Conservation (phyloP, 2,113 vertebrate species). For the Leptodactylus fuscus region DNA sequence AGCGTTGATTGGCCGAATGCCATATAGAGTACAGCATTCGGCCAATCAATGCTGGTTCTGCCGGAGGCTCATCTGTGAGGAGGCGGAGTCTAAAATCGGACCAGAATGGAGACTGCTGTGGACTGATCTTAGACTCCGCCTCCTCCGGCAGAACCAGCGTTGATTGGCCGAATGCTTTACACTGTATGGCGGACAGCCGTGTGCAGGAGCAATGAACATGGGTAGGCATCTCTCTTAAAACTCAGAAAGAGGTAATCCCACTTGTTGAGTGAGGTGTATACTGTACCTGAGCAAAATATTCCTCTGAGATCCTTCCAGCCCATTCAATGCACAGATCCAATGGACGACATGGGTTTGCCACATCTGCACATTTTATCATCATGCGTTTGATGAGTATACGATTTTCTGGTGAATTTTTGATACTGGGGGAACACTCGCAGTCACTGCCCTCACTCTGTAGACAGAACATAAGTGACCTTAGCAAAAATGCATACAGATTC, state of each 20-base stretch:
- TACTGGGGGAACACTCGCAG: constrained; percentile 77
- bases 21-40: too few relatives aligned
- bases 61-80: too few relatives aligned
- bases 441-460: constrained; percentile 81
- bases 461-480: constrained; percentile 47
- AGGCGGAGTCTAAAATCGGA: too few relatives aligned
- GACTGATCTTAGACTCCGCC: too few relatives aligned
- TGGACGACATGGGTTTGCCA: constrained; percentile 93
- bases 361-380: constrained; percentile 97
- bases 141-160: too few relatives aligned
- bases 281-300: constrained; percentile 95
- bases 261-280: too few relatives aligned
- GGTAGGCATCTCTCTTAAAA: too few relatives aligned
- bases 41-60: too few relatives aligned
- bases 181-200: too few relatives aligned
- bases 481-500: not conserved
- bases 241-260: not conserved
- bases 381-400: constrained; percentile 94
- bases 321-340: constrained; percentile 93
- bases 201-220: not conserved
- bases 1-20: too few relatives aligned
- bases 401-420: constrained; percentile 90
- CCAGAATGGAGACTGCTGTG: too few relatives aligned
- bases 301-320: constrained; percentile 95
- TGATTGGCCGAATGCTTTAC: too few relatives aligned